Evolutionary conservation across 2,797 vertebrate species (phyloP), one percentile per base, ranked within the genome.

Genomic region (Phaenicophaeus curvirostris): DNA sequence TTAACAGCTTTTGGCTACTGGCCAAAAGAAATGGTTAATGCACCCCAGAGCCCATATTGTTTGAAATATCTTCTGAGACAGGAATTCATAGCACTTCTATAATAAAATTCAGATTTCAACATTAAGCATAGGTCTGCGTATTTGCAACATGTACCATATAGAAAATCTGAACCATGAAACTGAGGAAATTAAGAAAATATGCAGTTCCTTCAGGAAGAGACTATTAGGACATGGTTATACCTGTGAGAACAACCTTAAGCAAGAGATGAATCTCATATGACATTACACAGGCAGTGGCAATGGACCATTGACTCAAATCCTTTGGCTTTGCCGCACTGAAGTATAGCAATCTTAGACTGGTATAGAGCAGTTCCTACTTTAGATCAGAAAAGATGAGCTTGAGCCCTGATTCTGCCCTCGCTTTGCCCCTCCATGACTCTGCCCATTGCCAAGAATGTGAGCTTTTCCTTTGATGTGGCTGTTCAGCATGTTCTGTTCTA

Each of bases 21-120:
- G 91, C 95, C 96, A 96, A 91, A 69, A 96, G 46, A 67, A 95
- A 88, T 0, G 35, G 59, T 65, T 93, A 95, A 94, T 71, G 71
- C 61, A 77, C 79, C 77, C 77, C 85, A 93, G 85, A 94, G 61
- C 71, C 46, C 69, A 54, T 46, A 90, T 50, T 71, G 76, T 92
- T 86, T 86, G 79, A 91, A 95, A 91, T 86, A 76, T 79, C 69
- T 93, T 96, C 83, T 51, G 44, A 94, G 91, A 44, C 58, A 90
- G 79, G 73, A 94, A 93, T 93, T 94, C 87, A 84, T 57, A 93
- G 48, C 73, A 46, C 25, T 79, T 20, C 27, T 67, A 31, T 84
- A 94, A 92, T 88, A 93, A 94, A 93, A 91, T 62, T 88, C 91
- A 76, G 76, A 91, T 81, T 91, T 65, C 57, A 67, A 6, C 50